Conservation (phyloP, 2,797 vertebrate species). For the Lithobates sylvaticus region DNA sequence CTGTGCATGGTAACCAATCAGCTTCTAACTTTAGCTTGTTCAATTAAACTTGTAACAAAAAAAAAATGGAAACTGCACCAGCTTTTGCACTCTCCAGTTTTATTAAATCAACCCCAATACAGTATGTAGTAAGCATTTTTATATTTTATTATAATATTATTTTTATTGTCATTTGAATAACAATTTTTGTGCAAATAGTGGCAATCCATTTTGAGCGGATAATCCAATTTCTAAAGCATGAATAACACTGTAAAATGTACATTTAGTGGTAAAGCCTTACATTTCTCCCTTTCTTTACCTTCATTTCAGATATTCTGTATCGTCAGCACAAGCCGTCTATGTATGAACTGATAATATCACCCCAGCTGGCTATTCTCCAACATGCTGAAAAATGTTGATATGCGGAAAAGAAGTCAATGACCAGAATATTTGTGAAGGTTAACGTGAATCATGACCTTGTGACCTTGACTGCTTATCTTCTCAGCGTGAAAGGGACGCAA, state of each 20-base stretch:
- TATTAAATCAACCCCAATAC: too few species aligned
- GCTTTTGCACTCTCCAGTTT: too few species aligned
- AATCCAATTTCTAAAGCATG: too few species aligned
- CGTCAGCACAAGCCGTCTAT: slow-evolving; percentile 22
- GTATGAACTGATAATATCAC: slow-evolving; percentile 38
- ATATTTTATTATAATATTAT: too few species aligned
- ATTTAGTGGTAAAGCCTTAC: neutral
- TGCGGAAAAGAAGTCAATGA: slow-evolving; percentile 21
- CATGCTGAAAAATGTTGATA: slow-evolving; percentile 19
- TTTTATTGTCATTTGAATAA: too few species aligned
- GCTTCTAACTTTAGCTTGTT: too few species aligned
- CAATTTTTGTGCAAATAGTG: too few species aligned
- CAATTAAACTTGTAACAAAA: too few species aligned
- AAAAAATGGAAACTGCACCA: too few species aligned
- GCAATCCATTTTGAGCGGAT: too few species aligned
- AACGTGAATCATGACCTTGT: slow-evolving; percentile 13
- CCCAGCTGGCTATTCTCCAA: slow-evolving; percentile 22
- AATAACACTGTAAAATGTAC: neutral
- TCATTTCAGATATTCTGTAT: slow-evolving; percentile 1
- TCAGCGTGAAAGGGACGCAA: neutral
- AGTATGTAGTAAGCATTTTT: too few species aligned
- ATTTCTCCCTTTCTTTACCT: neutral
- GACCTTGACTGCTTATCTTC: slow-evolving; percentile 26
- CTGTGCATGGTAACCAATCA: too few species aligned
- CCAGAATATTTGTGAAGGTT: slow-evolving; percentile 13